Conservation (phyloP, 2,797 vertebrate species). For the Bradypodion ventrale region DNA sequence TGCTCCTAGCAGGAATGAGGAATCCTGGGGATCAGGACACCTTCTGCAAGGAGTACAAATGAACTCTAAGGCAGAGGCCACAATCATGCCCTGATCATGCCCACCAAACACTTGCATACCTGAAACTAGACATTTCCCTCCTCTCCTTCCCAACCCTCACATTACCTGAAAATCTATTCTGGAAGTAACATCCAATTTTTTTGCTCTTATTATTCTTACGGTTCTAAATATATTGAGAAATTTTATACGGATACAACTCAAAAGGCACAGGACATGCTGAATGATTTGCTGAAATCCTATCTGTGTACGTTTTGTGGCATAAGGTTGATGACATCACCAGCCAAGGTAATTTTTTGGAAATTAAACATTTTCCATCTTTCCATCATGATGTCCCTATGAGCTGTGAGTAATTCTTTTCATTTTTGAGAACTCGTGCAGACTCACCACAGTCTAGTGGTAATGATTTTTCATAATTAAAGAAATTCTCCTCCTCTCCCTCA, state of each 20-base stretch:
- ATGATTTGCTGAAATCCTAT: background rate
- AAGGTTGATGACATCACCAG: too few species aligned
- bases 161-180: background rate
- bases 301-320: too few species aligned
- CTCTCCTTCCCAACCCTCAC: background rate
- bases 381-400: too few species aligned
- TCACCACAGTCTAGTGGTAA: too few species aligned
- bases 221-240: background rate
- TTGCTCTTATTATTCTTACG: background rate
- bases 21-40: background rate
- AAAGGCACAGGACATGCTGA: background rate
- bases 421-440: too few species aligned
- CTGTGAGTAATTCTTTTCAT: too few species aligned
- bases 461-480: too few species aligned
- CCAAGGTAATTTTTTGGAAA: too few species aligned
- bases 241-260: background rate
- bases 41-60: background rate
- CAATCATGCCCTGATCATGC: background rate
- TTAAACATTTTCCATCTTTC: too few species aligned
- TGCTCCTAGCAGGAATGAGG: background rate
- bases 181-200: background rate
- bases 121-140: background rate
- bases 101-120: too few species aligned
- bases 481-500: too few species aligned
- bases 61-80: background rate